These are phyloP conservation scores for Oreochromis aureus DNA, from an alignment of 2,113 vertebrate genomes.

Conservation along the genomic window DNA sequence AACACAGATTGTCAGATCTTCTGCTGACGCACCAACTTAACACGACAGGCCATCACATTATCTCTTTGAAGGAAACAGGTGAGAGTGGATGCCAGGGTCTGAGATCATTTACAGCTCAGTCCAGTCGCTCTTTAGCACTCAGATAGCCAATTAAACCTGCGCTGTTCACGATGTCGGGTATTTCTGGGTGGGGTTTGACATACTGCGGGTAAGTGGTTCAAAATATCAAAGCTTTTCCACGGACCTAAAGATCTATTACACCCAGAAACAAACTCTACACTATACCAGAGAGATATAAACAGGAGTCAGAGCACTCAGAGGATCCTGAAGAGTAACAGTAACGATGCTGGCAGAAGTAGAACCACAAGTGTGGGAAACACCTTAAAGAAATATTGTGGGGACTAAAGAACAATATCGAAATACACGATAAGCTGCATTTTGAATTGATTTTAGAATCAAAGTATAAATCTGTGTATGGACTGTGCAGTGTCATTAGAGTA, in stretches of 20 bases:
- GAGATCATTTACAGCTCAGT: not conserved
- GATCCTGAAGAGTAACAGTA: not conserved
- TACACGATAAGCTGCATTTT: not conserved
- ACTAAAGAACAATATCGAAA: not conserved
- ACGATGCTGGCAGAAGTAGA: not conserved
- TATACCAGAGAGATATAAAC: not conserved
- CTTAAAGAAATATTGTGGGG: not conserved
- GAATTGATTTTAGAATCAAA: not conserved
- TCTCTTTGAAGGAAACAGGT: not conserved
- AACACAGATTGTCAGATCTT: constrained; percentile 2
- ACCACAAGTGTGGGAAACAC: not conserved
- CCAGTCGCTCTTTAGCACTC: not conserved
- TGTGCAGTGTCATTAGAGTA: not conserved
- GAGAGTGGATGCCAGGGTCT: not conserved
- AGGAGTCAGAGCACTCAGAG: not conserved
- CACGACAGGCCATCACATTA: not conserved
- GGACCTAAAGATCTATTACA: not conserved
- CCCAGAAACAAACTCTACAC: not conserved
- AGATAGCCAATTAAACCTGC: not conserved
- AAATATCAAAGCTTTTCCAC: not conserved
- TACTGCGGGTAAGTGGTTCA: not conserved
- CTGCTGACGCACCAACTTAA: constrained; percentile 27
- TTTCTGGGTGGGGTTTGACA: not conserved
- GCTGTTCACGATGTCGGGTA: not conserved
- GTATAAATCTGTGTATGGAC: accelerated